A percentile compares a stretch with the other conserved stretches of the same genome.
These are phyloP conservation scores for mouse (Mus musculus) DNA, from an alignment of 2,113 vertebrate genomes.

Conservation along the genomic window GRCm39 chr7:46793001-46793500, in stretches of 20 bases:
- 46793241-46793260: not conserved
- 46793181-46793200: not conserved
- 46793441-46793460: too few relatives aligned
- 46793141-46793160: not conserved
- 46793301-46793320: not conserved
- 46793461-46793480: not conserved
- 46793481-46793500: too few relatives aligned
- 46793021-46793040: not conserved
- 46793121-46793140: not conserved
- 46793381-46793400: slow-evolving; percentile 1
- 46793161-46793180: not conserved
- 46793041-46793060: not conserved
- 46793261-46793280: not conserved
- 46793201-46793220: not conserved
- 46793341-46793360: not conserved
- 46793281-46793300: not conserved
- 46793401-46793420: not conserved
- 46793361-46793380: not conserved
- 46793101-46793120: not conserved
- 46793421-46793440: slow-evolving; percentile 17
- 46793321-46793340: not conserved
- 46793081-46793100: not conserved
- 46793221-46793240: not conserved
- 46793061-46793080: not conserved
- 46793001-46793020: not conserved